These are phyloP conservation scores for Hippocampus comes DNA, from an alignment of 2,113 vertebrate genomes.

Conservation along the genomic window DNA sequence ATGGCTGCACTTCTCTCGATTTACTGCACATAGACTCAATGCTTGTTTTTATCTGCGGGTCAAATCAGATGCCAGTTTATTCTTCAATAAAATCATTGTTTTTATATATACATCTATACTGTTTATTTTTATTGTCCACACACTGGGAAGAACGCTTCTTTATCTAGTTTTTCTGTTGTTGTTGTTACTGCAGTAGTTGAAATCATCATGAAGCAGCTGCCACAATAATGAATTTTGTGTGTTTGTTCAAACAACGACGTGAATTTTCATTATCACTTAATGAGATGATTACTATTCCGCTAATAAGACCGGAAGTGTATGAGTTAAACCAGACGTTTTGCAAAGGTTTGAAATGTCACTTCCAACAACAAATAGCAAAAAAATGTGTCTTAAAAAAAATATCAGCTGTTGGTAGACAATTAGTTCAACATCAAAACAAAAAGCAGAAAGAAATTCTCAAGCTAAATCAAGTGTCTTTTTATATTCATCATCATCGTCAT, in stretches of 20 bases:
- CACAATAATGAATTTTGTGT: constrained; percentile 2
- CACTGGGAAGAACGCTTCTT: neutral
- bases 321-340: neutral
- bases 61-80: neutral
- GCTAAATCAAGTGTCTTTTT: neutral
- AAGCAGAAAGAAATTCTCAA: neutral
- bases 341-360: constrained; percentile 1
- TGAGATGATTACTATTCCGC: neutral
- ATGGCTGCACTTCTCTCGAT: too few species aligned
- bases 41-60: neutral
- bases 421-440: neutral
- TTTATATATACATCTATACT: neutral
- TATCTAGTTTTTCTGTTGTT: too few species aligned
- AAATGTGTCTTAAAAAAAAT: neutral
- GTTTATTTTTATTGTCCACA: neutral
- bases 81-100: neutral
- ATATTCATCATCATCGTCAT: too few species aligned
- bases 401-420: neutral
- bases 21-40: neutral
- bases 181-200: neutral
- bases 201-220: neutral
- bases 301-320: neutral
- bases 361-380: neutral
- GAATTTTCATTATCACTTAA: constrained; percentile 10
- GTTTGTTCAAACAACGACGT: neutral